Base-by-base conservation (phyloP, 2,888 invertebrate species). In the Parochlus steinenii region DNA sequence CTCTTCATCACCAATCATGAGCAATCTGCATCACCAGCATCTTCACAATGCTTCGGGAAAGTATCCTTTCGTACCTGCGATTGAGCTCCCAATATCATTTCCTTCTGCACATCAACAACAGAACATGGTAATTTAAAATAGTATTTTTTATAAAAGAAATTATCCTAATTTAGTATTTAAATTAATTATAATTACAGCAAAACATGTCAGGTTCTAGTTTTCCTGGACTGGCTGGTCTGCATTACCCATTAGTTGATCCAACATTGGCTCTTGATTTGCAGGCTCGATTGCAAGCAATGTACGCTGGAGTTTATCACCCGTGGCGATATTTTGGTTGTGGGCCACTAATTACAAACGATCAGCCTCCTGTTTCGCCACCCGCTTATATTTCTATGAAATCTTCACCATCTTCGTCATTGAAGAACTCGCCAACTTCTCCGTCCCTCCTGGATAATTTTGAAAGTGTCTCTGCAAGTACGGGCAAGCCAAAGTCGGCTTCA, bases 271-370 rank as follows among this genome's bases (percentile, higher is more conserved):
- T 60, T 4, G 59, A 59, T 38, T 40, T 60, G 8, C 60, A 59
- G 44, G 57, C 60, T 1, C 56, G 59, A 5, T 46, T 59, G 3
- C 46, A 46, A 33, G 56, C 60, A 17, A 58, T 60, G 57, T 60
- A 59, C 37, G 56, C 58, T 3, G 54, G 56, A 29, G 44, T 58
- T 17, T 59, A 59, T 42, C 58, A 56, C 43, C 58, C 57, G 3
- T 56, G 57, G 56, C 52, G 56, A 26, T 58, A 59, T 42, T 52
- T 58, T 33, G 50, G 51, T 22, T 53, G 51, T 27, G 47, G 50
- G 28, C 55, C 60, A 6, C 45, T 56, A 4, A 52, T 57, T 31
- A 53, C 54, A 37, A 50, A 56, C 18, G 56, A 55, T 39, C 54
- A 56, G 16, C 53, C 56, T 27, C 56, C 59, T n/a, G 57, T 58